A percentile compares a stretch with the other conserved stretches of the same genome.
Evolutionary conservation across 2,113 vertebrate genomes (phyloP).

Genomic region (Turnix velox): DNA sequence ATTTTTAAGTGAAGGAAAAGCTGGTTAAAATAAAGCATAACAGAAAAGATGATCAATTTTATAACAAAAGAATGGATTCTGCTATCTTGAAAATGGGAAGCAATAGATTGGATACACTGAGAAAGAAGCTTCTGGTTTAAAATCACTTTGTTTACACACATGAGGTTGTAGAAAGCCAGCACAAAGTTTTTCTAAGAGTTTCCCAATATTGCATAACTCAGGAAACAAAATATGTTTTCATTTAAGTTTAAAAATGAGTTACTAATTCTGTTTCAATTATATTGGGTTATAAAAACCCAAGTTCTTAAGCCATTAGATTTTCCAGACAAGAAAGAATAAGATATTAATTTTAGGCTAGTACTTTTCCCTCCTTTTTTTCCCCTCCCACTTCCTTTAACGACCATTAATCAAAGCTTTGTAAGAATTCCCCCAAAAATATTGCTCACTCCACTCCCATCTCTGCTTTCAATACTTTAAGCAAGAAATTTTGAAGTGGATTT

Average conservation of each 20-base stretch:
- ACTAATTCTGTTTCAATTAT: neutral
- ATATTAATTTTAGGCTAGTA: neutral
- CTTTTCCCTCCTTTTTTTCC: neutral
- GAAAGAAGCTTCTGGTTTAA: neutral
- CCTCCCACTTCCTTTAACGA: neutral
- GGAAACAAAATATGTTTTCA: conserved; percentile 20
- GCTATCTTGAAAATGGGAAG: neutral
- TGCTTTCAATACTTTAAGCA: neutral
- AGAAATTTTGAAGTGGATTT: neutral
- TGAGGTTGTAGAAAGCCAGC: neutral
- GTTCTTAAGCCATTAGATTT: neutral
- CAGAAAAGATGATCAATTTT: neutral
- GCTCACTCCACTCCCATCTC: neutral
- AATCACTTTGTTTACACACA: conserved; percentile 12
- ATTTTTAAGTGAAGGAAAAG: neutral
- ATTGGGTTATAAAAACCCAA: neutral
- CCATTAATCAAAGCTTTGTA: neutral
- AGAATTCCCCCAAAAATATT: neutral
- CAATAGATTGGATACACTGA: neutral
- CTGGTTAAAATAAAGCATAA: neutral
- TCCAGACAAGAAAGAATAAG: neutral
- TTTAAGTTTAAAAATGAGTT: neutral
- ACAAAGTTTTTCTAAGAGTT: neutral
- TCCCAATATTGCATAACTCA: neutral
- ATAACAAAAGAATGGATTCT: neutral